Percentiles rank a stretch among this genome's conserved stretches.
These are phyloP conservation scores for Lycocorax pyrrhopterus DNA, from an alignment of 2,113 vertebrate genomes.

Conservation along the genomic window DNA sequence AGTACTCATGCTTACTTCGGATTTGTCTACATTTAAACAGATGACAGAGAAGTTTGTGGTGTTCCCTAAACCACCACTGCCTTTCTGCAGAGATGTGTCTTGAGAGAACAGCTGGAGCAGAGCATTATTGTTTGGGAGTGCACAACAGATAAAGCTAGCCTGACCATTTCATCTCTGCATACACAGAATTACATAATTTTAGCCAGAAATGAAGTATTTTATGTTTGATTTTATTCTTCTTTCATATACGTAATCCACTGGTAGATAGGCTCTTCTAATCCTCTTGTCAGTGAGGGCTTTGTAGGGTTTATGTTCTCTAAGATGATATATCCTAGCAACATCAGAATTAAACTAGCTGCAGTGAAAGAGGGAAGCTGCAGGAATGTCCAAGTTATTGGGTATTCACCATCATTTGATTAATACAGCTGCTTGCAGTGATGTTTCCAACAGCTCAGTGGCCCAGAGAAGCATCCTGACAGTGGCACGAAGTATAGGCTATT, in stretches of 20 bases:
- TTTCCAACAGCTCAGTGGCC: not conserved
- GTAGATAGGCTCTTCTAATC: constrained; percentile 40
- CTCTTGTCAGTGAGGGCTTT: not conserved
- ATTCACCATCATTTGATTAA: not conserved
- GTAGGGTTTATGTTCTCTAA: constrained; percentile 29
- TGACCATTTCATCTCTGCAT: not conserved
- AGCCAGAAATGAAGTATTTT: not conserved
- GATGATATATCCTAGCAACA: constrained; percentile 55
- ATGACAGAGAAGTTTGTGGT: not conserved
- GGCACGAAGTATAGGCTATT: not conserved
- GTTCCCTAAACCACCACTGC: not conserved
- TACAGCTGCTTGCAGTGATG: not conserved
- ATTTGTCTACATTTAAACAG: not conserved
- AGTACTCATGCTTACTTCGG: not conserved
- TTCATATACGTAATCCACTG: not conserved
- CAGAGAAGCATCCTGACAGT: not conserved
- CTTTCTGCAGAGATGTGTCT: not conserved
- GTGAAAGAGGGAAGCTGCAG: not conserved
- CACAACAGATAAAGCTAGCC: not conserved
- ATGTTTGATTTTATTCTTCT: not conserved
- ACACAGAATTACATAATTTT: not conserved
- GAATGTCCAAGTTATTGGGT: not conserved
- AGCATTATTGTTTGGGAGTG: not conserved
- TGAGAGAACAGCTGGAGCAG: not conserved
- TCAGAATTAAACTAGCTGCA: constrained; percentile 19